Percentiles rank a stretch among this genome's conserved stretches.
Evolutionary conservation across 1,140 invertebrate genomes (phyloP).

Genomic region (Neodiprion lecontei): DNA sequence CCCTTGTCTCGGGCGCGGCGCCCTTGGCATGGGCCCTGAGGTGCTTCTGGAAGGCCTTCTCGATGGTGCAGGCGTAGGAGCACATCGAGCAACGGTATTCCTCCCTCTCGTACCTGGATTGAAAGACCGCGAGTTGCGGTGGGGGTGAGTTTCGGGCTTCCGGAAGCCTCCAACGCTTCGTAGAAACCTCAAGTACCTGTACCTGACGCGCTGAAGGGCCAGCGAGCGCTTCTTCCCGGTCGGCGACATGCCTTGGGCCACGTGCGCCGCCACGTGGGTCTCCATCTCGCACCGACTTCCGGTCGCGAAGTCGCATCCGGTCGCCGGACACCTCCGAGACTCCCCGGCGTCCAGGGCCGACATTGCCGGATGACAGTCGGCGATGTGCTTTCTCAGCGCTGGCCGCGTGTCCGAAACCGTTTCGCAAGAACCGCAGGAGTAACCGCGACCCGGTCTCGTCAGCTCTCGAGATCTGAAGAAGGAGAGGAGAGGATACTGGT

Average conservation of each 20-base stretch:
- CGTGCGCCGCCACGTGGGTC: slow-evolving; percentile 55
- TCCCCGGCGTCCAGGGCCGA: slow-evolving; percentile 37
- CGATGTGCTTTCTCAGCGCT: slow-evolving; percentile 54
- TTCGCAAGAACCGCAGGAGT: slow-evolving; percentile 55
- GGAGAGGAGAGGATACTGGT: background rate
- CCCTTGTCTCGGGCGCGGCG: slow-evolving; percentile 51
- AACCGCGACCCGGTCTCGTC: slow-evolving; percentile 43
- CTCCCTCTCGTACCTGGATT: slow-evolving; percentile 63
- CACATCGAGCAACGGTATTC: slow-evolving; percentile 65
- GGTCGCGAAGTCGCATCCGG: slow-evolving; percentile 55
- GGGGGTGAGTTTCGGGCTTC: no score
- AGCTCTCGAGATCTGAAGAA: slow-evolving; percentile 51
- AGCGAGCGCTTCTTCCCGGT: slow-evolving; percentile 56
- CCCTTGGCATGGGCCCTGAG: slow-evolving; percentile 58
- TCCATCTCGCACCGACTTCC: slow-evolving; percentile 56
- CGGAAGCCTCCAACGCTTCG: background rate
- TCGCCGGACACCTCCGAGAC: slow-evolving; percentile 51
- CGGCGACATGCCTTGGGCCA: slow-evolving; percentile 53
- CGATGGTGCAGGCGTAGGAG: slow-evolving; percentile 66
- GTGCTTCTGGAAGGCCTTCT: slow-evolving; percentile 65
- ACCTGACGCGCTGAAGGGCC: slow-evolving; percentile 61
- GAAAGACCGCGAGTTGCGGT: slow-evolving; percentile 16
- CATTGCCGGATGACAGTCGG: slow-evolving; percentile 46
- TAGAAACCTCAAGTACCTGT: slow-evolving; percentile 51
- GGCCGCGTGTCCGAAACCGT: slow-evolving; percentile 52